Evolutionary conservation across 2,797 vertebrate genomes (phyloP).

Genomic region (Iguana delicatissima): DNA sequence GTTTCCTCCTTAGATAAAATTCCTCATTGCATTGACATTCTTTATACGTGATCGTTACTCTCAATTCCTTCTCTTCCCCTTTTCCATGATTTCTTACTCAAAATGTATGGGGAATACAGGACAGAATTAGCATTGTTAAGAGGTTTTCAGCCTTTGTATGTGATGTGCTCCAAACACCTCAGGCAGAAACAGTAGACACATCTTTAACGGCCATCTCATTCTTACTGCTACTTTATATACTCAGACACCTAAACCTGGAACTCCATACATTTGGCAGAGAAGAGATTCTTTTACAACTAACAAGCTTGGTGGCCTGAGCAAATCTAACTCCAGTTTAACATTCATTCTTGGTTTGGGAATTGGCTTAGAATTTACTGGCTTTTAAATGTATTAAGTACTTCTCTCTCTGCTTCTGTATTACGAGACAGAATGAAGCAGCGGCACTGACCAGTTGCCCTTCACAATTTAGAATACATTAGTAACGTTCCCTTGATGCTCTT

Average conservation of each 20-base stretch:
- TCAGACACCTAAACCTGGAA: constrained; percentile 68
- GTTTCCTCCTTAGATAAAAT: background rate
- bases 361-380: constrained; percentile 51
- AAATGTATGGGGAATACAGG: constrained; percentile 68
- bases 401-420: constrained; percentile 37
- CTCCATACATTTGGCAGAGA: constrained; percentile 65
- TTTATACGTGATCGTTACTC: constrained; percentile 39
- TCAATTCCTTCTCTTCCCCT: constrained; percentile 38
- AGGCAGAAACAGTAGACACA: constrained; percentile 66
- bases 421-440: constrained; percentile 19
- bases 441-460: constrained; percentile 47
- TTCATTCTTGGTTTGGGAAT: constrained; percentile 40
- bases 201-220: constrained; percentile 29
- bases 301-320: constrained; percentile 48
- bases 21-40: constrained; percentile 13
- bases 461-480: constrained; percentile 35
- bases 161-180: constrained; percentile 73
- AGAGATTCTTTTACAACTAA: constrained; percentile 62
- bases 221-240: constrained; percentile 70
- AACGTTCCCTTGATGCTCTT: constrained; percentile 30
- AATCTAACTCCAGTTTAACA: constrained; percentile 59
- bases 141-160: constrained; percentile 67
- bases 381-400: constrained; percentile 27
- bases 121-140: constrained; percentile 67
- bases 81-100: constrained; percentile 43